Base-by-base conservation (phyloP, 2,113 vertebrate species). In the Burhinus oedicnemus region DNA sequence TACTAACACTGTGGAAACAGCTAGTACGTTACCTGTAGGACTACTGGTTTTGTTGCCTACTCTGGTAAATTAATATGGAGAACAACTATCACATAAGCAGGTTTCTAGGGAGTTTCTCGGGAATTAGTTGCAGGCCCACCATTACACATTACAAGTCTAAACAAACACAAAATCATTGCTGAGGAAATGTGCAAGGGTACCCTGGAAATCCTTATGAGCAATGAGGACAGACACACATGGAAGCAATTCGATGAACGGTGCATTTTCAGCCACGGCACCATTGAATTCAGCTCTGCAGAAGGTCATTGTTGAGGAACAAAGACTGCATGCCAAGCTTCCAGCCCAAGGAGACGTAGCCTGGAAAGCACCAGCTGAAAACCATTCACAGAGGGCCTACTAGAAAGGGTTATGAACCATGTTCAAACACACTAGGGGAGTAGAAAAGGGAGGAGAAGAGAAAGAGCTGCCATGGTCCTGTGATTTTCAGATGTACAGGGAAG, bases 161-260 rank as follows among this genome's bases (percentile, higher is more conserved):
- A 60, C 9, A 83, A 55, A 36, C 23, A 66, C 3, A 58, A 87
- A 74, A 66, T 29, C 5, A 20, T 40, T 26, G 40, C 64, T 44
- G 76, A 94, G 54, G 45, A 74, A 77, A 91, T 40, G 26, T 52
- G 38, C 44, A 52, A 64, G 58, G 47, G 47, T 44, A 52, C 21
- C 36, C 77, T 54, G 54, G 64, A 87, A 87, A 89, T 58, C 51
- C 2, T 61, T 61, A 71, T 7, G 22, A 66, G 1, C 61, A 32
- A 42, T 14, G 42, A 84, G 47, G 61, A 38, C 47, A 82, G 47
- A 40, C 30, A 58, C 15, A 58, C 27, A 45, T 5, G 29, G 47
- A 82, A 92, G 18, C 0, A 0, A 44, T 47, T 44, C 1, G 2
- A 64, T 18, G 19, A 55, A 32, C 20, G 15, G 7, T 77, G 19